A percentile compares a stretch with the other conserved stretches of the same genome.
Conservation (phyloP, 2,113 vertebrate genomes). For the Neotoma lepida region DNA sequence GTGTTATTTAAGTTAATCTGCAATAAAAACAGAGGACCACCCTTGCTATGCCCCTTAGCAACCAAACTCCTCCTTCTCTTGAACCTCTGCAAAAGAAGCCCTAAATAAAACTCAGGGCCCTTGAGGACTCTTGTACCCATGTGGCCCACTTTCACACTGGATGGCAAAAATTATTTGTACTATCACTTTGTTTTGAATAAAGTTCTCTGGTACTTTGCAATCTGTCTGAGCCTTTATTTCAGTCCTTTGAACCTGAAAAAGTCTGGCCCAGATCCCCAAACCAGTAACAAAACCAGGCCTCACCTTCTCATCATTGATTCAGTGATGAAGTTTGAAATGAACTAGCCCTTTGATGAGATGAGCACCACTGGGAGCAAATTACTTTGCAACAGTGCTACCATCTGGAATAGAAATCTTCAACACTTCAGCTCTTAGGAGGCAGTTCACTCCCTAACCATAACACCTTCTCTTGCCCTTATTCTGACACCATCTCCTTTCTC, state of each 20-base stretch:
- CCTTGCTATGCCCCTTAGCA: not conserved
- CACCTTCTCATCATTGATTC: not conserved
- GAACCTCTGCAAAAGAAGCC: not conserved
- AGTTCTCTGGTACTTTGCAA: not conserved
- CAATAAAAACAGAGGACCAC: not conserved
- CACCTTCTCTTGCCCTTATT: not conserved
- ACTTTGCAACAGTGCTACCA: not conserved
- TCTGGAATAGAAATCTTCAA: not conserved
- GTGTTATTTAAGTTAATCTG: not conserved
- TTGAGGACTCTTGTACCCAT: too few species aligned
- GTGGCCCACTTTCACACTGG: too few species aligned
- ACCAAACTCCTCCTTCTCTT: not conserved
- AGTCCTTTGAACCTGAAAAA: not conserved
- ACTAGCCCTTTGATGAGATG: not conserved
- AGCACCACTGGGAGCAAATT: not conserved
- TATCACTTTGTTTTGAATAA: not conserved
- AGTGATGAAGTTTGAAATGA: not conserved
- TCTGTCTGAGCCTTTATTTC: not conserved
- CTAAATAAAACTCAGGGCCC: not conserved
- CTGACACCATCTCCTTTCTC: not conserved
- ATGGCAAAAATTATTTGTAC: not conserved
- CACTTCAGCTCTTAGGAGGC: too few species aligned
- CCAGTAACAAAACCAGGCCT: not conserved
- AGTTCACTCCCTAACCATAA: not conserved
- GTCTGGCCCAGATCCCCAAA: not conserved